Evolutionary conservation across 2,797 vertebrate genomes (phyloP), one percentile per base, ranked within the genome.

Genomic region (Momotus momota): DNA sequence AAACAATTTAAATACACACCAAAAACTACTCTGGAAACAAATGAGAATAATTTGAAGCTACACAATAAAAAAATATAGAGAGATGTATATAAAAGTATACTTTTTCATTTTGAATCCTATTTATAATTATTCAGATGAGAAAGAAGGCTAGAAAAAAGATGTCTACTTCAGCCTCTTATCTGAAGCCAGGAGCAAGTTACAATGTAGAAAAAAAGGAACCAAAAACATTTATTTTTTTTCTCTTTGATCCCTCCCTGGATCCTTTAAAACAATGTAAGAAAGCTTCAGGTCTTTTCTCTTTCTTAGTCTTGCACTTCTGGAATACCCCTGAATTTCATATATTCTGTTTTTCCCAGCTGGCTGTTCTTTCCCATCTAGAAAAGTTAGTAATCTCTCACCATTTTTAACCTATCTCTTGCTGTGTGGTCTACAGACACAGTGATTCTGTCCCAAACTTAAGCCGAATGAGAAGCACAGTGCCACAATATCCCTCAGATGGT

Each of bases 201-300:
- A 86, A 86, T 23, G 46, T 38, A 90, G 61, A 20, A 88, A 91
- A 92, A 75, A 85, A 93, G 40, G 12, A 61, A 78, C 51, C 11
- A 57, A 86, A 85, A 70, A 40, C 46, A 43, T 35, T 49, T 49
- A 55, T 87, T 75, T 75, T 72, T 77, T 46, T 73, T 66, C 74
- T 66, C 80, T 97, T 96, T 96, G 93, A 96, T 96, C 51, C 25
- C 15, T 94, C 35, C 51, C 80, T 1, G 2, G 73, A 75, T 81
- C 40, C 51, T 90, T 93, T 73, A 70, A 86, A 90, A 93, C 41
- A 83, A 86, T 75, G 29, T 46, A 84, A 75, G 43, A 90, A 12
- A 91, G 49, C n/a, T 86, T 95, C 62, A 84, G 73, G 60, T 84
- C 58, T 75, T 92, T 78, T 93, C 45, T 92, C 88, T 88, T 85